phyloP scores from a whole-genome alignment of 2,797 vertebrate species.

The Semotilus atromaculatus region DNA sequence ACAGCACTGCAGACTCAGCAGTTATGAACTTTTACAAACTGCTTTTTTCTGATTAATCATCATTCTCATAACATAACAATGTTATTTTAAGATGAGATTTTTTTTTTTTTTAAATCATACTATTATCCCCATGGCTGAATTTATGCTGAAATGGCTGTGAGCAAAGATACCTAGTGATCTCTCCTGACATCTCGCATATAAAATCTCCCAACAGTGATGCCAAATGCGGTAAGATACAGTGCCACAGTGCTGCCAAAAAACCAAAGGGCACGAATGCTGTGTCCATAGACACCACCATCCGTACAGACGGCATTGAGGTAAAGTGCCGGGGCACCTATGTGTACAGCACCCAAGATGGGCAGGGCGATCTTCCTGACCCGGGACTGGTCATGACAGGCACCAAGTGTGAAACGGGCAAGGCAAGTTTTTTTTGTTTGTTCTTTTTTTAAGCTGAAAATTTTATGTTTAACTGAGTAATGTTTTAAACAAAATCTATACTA shows the following conservation, averaged over 20 bases:
- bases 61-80: background rate
- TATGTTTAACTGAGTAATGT: background rate
- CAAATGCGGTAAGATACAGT: conserved; percentile 95
- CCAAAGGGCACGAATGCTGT: conserved; percentile 85
- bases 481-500: background rate
- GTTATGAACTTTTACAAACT: conserved; percentile 1
- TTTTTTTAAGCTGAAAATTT: background rate
- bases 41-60: background rate
- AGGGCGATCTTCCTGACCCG: conserved; percentile 84
- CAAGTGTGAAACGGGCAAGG: conserved; percentile 90
- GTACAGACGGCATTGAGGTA: conserved; percentile 80
- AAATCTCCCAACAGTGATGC: conserved; percentile 80
- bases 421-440: conserved; percentile 64
- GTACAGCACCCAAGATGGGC: conserved; percentile 84
- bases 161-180: background rate
- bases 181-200: background rate
- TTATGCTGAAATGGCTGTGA: background rate
- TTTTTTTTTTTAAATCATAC: background rate
- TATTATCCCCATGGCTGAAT: background rate
- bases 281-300: conserved; percentile 88
- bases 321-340: conserved; percentile 89
- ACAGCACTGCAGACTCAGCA: background rate
- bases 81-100: background rate
- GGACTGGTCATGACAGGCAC: conserved; percentile 93
- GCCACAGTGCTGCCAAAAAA: conserved; percentile 88